A percentile compares a stretch with the other conserved stretches of the same genome.
Evolutionary conservation across 2,888 invertebrate species (phyloP).

Genomic region (Agrenia bidenticulata): DNA sequence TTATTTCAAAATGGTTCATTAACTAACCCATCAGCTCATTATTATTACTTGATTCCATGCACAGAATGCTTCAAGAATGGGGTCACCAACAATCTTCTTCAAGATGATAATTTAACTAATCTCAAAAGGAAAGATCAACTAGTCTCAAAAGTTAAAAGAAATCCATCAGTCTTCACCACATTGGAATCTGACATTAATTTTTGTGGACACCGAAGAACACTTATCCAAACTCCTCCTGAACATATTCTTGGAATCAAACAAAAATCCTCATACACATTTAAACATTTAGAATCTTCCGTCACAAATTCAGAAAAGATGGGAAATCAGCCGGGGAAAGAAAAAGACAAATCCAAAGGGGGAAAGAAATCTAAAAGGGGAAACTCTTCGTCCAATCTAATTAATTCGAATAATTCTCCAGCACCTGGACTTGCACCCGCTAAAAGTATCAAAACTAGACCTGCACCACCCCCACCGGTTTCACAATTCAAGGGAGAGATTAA

Average conservation of each 20-base stretch:
- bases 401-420: conserved; percentile 13
- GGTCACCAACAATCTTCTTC: no score
- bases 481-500: no score
- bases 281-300: no score
- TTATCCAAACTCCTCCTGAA: conserved; percentile 11
- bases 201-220: conserved; percentile 28
- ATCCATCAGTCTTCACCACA: conserved; percentile 28
- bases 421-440: neutral
- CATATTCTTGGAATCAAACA: neutral
- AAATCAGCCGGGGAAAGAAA: conserved; percentile 44
- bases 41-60: conserved; percentile 39
- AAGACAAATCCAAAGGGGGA: conserved; percentile 22
- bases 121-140: no score
- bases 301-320: conserved; percentile 30
- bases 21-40: no score
- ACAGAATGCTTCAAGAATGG: conserved; percentile 26
- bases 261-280: no score
- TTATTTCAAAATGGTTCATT: no score
- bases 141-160: neutral
- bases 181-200: conserved; percentile 8
- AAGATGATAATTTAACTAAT: no score
- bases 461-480: conserved; percentile 30
- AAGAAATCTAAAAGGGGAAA: conserved; percentile 14
- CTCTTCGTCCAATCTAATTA: conserved; percentile 9
- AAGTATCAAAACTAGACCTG: conserved; percentile 26